A percentile compares a stretch with the other conserved stretches of the same genome.
Evolutionary conservation across 2,797 vertebrate genomes (phyloP).

Genomic region (Australoheros facetus): DNA sequence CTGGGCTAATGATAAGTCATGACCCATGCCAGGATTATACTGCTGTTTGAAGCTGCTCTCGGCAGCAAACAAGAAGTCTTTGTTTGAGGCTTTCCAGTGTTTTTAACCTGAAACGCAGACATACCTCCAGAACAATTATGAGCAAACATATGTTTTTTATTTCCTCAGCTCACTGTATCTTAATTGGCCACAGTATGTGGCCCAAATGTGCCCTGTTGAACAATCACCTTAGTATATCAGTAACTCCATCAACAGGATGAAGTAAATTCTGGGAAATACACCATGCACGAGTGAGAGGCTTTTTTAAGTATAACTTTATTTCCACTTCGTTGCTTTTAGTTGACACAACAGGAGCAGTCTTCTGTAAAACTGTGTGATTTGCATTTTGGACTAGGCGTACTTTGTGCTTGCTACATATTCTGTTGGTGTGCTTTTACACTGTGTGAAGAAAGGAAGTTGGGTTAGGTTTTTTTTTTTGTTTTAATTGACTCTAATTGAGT

Average conservation of each 20-base stretch:
- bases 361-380: slow-evolving; percentile 11
- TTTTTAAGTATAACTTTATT: slow-evolving; percentile 10
- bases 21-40: slow-evolving; percentile 63
- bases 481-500: slow-evolving; percentile 35
- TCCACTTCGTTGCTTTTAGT: slow-evolving; percentile 10
- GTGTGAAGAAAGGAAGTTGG: not conserved
- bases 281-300: slow-evolving; percentile 16
- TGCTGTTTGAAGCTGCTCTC: slow-evolving; percentile 62
- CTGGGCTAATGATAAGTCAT: slow-evolving; percentile 55
- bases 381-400: not conserved
- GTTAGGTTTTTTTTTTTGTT: slow-evolving; percentile 15
- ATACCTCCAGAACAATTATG: slow-evolving; percentile 15
- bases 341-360: slow-evolving; percentile 25
- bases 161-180: slow-evolving; percentile 35
- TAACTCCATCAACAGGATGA: slow-evolving; percentile 40
- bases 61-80: slow-evolving; percentile 55
- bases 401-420: not conserved
- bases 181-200: not conserved
- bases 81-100: slow-evolving; percentile 48
- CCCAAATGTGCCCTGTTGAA: slow-evolving; percentile 5
- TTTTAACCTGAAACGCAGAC: slow-evolving; percentile 39
- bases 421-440: not conserved
- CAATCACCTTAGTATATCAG: slow-evolving; percentile 38
- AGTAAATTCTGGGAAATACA: slow-evolving; percentile 25
- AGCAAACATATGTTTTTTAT: slow-evolving; percentile 51